Evolutionary conservation across 1,140 invertebrate genomes (phyloP).

Genomic region (Diabrotica virgifera): DNA sequence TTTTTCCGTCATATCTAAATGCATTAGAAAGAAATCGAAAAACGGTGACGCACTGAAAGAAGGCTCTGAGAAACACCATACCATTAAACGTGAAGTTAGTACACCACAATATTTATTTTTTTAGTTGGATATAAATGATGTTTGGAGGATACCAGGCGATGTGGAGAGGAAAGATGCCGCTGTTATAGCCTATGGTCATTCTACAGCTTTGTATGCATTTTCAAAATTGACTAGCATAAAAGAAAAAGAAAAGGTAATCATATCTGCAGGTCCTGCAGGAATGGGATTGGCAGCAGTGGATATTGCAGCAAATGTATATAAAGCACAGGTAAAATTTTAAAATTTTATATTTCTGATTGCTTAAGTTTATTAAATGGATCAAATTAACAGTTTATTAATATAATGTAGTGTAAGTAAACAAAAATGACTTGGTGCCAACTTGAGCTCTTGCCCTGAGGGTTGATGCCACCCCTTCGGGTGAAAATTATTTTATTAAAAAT

Average conservation of each 20-base stretch:
- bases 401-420: too few species aligned
- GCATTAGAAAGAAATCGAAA: too few species aligned
- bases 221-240: slow-evolving; percentile 51
- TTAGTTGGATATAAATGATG: slow-evolving; percentile 47
- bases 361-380: neutral
- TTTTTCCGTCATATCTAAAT: too few species aligned
- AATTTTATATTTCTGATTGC: neutral
- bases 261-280: slow-evolving; percentile 57
- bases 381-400: neutral
- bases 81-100: too few species aligned
- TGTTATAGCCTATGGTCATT: slow-evolving; percentile 53
- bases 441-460: too few species aligned
- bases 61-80: too few species aligned
- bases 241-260: slow-evolving; percentile 50
- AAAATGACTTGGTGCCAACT: too few species aligned
- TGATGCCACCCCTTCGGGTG: too few species aligned
- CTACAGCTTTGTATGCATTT: slow-evolving; percentile 54
- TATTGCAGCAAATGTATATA: slow-evolving; percentile 56
- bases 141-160: slow-evolving; percentile 52
- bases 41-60: too few species aligned
- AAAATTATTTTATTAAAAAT: too few species aligned
- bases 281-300: slow-evolving; percentile 58
- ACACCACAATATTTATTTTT: slow-evolving; percentile 18
- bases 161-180: slow-evolving; percentile 52
- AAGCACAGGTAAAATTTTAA: slow-evolving; percentile 50